Percentiles rank a stretch among this genome's conserved stretches.
Evolutionary conservation across 2,888 invertebrate species (phyloP).

Genomic region (Caenorhabditis plicata): DNA sequence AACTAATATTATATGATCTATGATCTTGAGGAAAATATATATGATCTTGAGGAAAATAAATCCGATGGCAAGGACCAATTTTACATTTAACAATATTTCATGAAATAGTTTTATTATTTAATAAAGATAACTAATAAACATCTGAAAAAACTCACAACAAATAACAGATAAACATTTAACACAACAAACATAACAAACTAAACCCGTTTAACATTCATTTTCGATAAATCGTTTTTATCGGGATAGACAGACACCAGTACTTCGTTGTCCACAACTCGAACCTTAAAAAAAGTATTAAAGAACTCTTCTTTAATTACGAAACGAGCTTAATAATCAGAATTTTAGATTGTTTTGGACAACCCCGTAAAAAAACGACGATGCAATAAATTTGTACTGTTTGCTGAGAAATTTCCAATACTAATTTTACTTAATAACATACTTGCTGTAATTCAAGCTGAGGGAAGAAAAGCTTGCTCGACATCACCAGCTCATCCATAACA

Average conservation of each 20-base stretch:
- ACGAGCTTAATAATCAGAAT: no score
- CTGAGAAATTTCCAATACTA: neutral
- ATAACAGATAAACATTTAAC: neutral
- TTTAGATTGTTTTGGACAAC: neutral
- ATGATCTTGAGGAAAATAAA: no score
- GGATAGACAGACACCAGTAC: slow-evolving; percentile 80
- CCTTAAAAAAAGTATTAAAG: slow-evolving; percentile 15
- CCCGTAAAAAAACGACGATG: neutral
- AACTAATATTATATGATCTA: no score
- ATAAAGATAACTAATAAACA: no score
- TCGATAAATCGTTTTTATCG: slow-evolving; percentile 75
- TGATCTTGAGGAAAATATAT: no score
- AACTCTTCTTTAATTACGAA: no score
- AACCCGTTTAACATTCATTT: slow-evolving; percentile 9
- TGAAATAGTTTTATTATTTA: no score
- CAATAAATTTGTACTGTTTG: neutral
- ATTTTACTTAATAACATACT: slow-evolving; percentile 70
- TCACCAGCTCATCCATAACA: slow-evolving; percentile 40
- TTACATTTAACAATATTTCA: no score
- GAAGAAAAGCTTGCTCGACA: slow-evolving; percentile 22
- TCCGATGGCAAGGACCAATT: no score
- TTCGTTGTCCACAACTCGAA: slow-evolving; percentile 69
- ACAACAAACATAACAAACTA: neutral
- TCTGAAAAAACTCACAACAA: slow-evolving; percentile 1
- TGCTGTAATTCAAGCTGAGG: slow-evolving; percentile 71